Evolutionary conservation across 2,113 vertebrate species (phyloP).

Genomic region (Prunella fulvescens): DNA sequence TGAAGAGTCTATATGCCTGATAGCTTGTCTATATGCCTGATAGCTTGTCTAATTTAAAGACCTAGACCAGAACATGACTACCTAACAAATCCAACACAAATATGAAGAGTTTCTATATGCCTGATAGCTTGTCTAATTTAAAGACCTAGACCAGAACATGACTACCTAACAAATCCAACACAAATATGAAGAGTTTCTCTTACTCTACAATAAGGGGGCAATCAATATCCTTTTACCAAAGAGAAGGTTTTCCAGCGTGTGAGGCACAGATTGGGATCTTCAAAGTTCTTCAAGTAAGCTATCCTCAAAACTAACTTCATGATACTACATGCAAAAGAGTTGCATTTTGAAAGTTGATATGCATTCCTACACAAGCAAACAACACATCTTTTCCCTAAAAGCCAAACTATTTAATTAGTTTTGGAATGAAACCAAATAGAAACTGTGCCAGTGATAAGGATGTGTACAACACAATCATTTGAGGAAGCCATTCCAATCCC

Average conservation of each 20-base stretch:
- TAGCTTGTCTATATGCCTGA: background rate
- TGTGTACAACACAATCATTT: background rate
- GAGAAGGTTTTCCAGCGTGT: background rate
- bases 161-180: background rate
- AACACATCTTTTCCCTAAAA: background rate
- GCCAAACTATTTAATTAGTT: background rate
- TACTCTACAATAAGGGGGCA: background rate
- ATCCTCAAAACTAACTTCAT: background rate
- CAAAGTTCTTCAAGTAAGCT: background rate
- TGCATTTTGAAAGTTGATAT: background rate
- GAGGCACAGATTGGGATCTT: background rate
- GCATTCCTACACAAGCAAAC: background rate
- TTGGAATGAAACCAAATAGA: background rate
- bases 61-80: background rate
- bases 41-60: background rate
- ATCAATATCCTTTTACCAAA: background rate
- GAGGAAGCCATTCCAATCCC: background rate
- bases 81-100: no score
- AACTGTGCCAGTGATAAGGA: background rate
- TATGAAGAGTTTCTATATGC: no score
- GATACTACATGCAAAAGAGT: rapidly evolving
- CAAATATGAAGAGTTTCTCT: background rate
- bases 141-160: background rate
- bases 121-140: background rate
- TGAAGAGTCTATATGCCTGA: background rate